phyloP scores from a whole-genome alignment of 2,797 vertebrate genomes.

The Melopsittacus undulatus region DNA sequence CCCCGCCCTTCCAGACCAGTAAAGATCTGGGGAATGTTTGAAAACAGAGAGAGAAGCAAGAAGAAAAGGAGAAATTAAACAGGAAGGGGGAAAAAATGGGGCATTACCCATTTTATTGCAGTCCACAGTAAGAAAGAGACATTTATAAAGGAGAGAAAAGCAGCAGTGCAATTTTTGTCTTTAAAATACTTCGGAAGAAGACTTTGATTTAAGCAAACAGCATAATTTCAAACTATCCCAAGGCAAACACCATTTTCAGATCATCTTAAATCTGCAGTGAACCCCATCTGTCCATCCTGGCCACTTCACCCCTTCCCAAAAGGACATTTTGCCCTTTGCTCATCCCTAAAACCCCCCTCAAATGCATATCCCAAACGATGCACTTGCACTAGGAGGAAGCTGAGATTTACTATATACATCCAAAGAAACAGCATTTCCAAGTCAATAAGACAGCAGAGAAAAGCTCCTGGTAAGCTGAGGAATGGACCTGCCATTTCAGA shows the following conservation, averaged over 20 bases:
- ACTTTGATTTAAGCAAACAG: background rate
- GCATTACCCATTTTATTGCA: slow-evolving; percentile 63
- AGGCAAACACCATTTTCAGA: background rate
- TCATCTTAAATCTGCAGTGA: background rate
- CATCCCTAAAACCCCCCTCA: background rate
- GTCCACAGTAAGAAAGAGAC: slow-evolving; percentile 22
- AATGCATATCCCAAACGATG: accelerated
- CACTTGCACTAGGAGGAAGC: background rate
- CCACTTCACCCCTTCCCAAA: background rate
- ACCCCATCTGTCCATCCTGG: background rate
- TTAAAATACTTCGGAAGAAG: slow-evolving; percentile 25
- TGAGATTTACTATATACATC: slow-evolving; percentile 5
- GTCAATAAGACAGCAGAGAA: slow-evolving; percentile 29
- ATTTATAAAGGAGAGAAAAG: slow-evolving; percentile 29
- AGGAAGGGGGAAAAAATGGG: slow-evolving; percentile 50
- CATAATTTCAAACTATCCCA: background rate
- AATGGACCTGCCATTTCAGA: slow-evolving; percentile 55
- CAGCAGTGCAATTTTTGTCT: slow-evolving; percentile 11
- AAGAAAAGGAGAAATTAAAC: slow-evolving; percentile 42
- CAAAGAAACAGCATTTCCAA: slow-evolving; percentile 4
- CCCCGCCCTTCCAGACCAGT: background rate
- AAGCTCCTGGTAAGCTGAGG: slow-evolving; percentile 19
- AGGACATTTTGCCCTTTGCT: background rate
- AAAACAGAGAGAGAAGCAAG: background rate
- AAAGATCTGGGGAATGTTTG: background rate